Evolutionary conservation across 2,797 vertebrate genomes (phyloP).

Genomic region (Rhincodon typus): DNA sequence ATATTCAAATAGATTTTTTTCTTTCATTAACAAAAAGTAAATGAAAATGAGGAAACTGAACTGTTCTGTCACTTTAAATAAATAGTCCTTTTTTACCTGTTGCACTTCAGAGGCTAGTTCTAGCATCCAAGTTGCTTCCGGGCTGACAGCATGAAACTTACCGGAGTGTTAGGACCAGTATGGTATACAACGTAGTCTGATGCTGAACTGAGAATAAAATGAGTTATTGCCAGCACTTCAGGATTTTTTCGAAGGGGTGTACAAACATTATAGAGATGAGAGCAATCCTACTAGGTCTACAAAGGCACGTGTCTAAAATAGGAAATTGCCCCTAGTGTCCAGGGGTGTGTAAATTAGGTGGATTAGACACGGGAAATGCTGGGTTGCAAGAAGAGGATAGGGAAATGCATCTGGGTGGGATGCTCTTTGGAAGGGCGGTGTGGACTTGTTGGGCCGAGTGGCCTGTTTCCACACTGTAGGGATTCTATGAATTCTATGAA

Average conservation of each 20-base stretch:
- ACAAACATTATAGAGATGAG: background rate
- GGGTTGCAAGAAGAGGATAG: no score
- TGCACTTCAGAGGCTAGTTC: background rate
- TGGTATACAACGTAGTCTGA: no score
- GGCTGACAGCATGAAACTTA: background rate
- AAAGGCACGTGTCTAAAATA: background rate
- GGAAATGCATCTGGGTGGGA: no score
- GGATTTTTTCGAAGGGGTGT: background rate
- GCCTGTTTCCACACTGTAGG: no score
- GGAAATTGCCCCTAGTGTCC: background rate
- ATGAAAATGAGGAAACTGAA: background rate
- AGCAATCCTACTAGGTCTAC: background rate
- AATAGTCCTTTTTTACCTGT: background rate
- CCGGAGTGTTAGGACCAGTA: background rate
- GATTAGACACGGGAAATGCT: no score
- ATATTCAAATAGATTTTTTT: background rate
- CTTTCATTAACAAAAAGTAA: background rate
- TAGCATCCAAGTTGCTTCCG: background rate
- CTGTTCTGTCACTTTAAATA: background rate
- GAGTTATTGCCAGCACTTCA: background rate
- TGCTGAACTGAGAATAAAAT: background rate
- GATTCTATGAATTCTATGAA: no score
- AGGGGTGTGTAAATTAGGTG: no score
- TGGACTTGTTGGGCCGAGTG: no score
- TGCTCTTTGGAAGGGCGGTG: no score